phyloP scores from a whole-genome alignment of 2,797 vertebrate genomes.

The Phrynocephalus vlangalii region DNA sequence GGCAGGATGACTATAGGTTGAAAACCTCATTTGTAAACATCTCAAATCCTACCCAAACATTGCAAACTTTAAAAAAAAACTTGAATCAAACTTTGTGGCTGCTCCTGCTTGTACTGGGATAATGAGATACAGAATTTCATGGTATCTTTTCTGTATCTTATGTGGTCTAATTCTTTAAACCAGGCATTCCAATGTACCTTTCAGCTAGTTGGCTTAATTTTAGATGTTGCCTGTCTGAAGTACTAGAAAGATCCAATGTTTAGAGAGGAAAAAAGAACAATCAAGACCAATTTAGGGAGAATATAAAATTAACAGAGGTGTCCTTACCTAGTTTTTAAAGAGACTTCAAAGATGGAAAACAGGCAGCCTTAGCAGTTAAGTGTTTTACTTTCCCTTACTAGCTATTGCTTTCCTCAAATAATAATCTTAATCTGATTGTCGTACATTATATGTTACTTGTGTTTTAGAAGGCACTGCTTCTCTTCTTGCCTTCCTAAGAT shows the following conservation, averaged over 20 bases:
- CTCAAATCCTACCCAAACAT: slow-evolving; percentile 6
- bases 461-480: no score
- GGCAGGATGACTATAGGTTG: no score
- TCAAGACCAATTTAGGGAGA: neutral
- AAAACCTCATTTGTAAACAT: no score
- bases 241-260: neutral
- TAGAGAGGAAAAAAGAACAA: neutral
- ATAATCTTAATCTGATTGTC: no score
- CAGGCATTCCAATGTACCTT: neutral
- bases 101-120: slow-evolving; percentile 33
- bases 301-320: neutral
- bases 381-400: neutral
- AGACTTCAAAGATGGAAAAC: neutral
- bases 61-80: accelerated
- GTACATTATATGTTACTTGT: no score
- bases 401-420: no score
- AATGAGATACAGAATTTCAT: slow-evolving; percentile 4
- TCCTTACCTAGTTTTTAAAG: neutral
- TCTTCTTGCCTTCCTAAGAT: no score
- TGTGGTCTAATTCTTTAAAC: neutral
- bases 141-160: neutral
- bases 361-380: no score
- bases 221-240: neutral
- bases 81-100: neutral
- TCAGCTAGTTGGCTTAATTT: neutral